Evolutionary conservation across 2,113 vertebrate species (phyloP).

Genomic region (Fulica atra): DNA sequence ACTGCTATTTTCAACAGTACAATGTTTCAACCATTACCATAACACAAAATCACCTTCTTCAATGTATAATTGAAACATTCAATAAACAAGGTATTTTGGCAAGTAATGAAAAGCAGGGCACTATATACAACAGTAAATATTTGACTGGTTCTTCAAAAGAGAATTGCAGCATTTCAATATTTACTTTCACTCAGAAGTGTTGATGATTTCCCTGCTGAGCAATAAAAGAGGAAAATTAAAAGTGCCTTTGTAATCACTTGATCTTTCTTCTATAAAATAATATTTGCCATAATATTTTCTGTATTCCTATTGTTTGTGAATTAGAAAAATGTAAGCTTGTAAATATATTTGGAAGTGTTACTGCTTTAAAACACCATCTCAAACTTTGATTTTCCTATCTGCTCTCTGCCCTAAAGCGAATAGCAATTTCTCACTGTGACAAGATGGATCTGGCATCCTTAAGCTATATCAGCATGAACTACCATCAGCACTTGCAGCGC

Average conservation of each 20-base stretch:
- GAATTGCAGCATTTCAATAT: constrained; percentile 63
- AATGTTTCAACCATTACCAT: not conserved
- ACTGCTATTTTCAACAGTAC: not conserved
- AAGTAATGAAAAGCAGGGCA: constrained; percentile 44
- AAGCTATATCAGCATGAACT: not conserved
- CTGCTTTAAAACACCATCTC: not conserved
- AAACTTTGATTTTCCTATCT: not conserved
- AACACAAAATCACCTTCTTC: constrained; percentile 7
- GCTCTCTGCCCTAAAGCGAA: not conserved
- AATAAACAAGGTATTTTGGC: constrained; percentile 25
- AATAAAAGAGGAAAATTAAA: constrained; percentile 47
- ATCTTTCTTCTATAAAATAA: constrained; percentile 39
- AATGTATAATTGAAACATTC: not conserved
- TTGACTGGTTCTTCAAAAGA: constrained; percentile 50
- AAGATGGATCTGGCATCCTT: constrained; percentile 4
- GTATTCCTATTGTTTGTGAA: constrained; percentile 13
- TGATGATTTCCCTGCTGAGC: constrained; percentile 38
- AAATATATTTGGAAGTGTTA: constrained; percentile 14
- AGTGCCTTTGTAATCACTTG: constrained; percentile 24
- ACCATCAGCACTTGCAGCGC: constrained; percentile 14
- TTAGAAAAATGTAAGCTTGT: constrained; percentile 11
- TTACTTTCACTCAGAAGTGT: constrained; percentile 56
- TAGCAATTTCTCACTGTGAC: not conserved
- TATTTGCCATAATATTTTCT: constrained; percentile 40
- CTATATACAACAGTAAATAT: constrained; percentile 57